phyloP scores from a whole-genome alignment of 1,140 invertebrate species.

The Orius insidiosus region DNA sequence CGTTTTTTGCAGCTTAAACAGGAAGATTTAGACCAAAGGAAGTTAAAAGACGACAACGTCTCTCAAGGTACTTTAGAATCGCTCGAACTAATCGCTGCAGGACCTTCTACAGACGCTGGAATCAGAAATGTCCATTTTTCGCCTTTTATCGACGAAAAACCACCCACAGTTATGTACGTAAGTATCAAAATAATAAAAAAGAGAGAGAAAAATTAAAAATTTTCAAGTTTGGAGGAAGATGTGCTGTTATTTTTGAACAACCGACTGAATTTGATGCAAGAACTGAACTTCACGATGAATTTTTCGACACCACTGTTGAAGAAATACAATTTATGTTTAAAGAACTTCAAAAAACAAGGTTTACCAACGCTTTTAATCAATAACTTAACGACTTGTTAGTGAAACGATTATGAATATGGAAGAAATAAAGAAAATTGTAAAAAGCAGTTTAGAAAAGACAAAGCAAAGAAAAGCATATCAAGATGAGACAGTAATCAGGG shows the following conservation, averaged over 20 bases:
- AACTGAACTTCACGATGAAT: constrained; percentile 1
- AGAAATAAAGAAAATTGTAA: not conserved
- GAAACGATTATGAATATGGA: not conserved
- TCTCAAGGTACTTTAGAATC: constrained; percentile 2
- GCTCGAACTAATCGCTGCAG: constrained; percentile 2
- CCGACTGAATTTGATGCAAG: not conserved
- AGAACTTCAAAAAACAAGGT: not conserved
- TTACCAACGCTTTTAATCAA: no score
- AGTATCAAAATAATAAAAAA: not conserved
- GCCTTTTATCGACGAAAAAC: no score
- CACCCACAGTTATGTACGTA: no score
- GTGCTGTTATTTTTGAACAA: not conserved
- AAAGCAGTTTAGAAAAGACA: not conserved
- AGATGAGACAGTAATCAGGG: not conserved
- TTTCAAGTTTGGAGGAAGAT: constrained; percentile 1
- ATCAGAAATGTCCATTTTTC: not conserved
- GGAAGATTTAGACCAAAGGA: constrained; percentile 5
- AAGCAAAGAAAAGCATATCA: constrained; percentile 1
- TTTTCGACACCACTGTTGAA: not conserved
- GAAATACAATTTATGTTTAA: constrained; percentile 3
- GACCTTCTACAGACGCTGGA: not conserved
- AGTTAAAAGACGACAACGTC: constrained; percentile 5
- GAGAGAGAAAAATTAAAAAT: not conserved
- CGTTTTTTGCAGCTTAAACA: constrained; percentile 4
- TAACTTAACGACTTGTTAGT: no score